Conservation (phyloP, 2,888 invertebrate species). For the Esperia sulphurella region DNA sequence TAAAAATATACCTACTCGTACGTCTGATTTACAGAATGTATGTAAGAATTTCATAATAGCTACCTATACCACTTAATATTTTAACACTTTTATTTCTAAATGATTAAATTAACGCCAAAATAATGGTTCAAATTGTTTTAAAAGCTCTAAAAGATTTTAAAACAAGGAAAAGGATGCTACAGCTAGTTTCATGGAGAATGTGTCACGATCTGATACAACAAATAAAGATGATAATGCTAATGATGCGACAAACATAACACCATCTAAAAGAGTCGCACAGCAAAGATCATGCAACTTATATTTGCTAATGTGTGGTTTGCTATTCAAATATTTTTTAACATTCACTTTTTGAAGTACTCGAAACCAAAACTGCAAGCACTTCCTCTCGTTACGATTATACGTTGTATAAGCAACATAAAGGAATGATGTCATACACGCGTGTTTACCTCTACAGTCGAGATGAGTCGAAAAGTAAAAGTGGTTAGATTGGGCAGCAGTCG, state of each 20-base stretch:
- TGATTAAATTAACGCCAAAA: too few species aligned
- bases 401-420: neutral
- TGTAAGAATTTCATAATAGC: too few species aligned
- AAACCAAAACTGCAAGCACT: neutral
- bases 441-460: conserved; percentile 36
- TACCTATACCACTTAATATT: neutral
- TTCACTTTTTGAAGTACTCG: neutral
- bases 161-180: too few species aligned
- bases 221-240: too few species aligned
- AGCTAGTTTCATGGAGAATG: too few species aligned
- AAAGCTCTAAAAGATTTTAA: too few species aligned
- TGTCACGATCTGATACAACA: too few species aligned
- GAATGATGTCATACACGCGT: conserved; percentile 35
- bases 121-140: too few species aligned
- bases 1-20: too few species aligned
- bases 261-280: neutral
- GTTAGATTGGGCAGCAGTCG: conserved; percentile 52
- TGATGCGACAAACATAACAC: too few species aligned
- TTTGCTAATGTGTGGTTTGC: neutral
- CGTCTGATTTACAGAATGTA: too few species aligned
- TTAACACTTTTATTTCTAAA: too few species aligned
- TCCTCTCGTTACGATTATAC: neutral
- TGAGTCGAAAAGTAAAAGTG: conserved; percentile 68
- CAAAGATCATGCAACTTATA: neutral
- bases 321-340: neutral